Evolutionary conservation across 1,140 invertebrate species (phyloP).

Genomic region (Parasteatoda tepidariorum): DNA sequence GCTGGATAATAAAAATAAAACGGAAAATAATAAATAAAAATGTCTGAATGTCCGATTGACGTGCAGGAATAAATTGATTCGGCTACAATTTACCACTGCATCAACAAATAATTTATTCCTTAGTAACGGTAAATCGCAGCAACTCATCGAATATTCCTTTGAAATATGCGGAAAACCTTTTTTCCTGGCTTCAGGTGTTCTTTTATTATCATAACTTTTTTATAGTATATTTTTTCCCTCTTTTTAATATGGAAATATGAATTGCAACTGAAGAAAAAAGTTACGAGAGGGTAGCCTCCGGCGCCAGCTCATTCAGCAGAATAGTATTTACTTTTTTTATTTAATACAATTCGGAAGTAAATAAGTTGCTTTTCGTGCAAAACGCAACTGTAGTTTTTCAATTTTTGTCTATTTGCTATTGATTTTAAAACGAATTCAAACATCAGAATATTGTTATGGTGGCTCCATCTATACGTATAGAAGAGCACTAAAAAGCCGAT

Average conservation of each 20-base stretch:
- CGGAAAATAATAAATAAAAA: too few species aligned
- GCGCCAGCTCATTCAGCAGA: slow-evolving; percentile 52
- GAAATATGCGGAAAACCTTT: slow-evolving; percentile 12
- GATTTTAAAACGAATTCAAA: background rate
- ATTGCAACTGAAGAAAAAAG: slow-evolving; percentile 39
- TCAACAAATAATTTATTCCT: slow-evolving; percentile 40
- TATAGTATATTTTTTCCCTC: too few species aligned
- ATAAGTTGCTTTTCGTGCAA: slow-evolving; percentile 42
- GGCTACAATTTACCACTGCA: slow-evolving; percentile 5
- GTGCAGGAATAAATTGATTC: background rate
- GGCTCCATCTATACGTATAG: background rate
- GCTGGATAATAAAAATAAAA: too few species aligned
- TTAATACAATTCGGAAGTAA: slow-evolving; percentile 55
- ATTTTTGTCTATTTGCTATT: background rate
- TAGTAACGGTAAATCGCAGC: slow-evolving; percentile 29
- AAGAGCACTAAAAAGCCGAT: background rate
- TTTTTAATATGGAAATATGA: slow-evolving; percentile 57
- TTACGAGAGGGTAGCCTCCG: background rate
- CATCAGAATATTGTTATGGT: background rate
- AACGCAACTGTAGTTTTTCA: background rate
- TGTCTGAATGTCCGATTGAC: background rate
- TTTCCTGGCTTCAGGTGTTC: slow-evolving; percentile 32
- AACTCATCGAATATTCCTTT: slow-evolving; percentile 22
- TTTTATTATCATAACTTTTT: slow-evolving; percentile 52
- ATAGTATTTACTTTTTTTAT: slow-evolving; percentile 44